Evolutionary conservation across 2,888 invertebrate species (phyloP).

Genomic region (Shargacucullia verbasci): DNA sequence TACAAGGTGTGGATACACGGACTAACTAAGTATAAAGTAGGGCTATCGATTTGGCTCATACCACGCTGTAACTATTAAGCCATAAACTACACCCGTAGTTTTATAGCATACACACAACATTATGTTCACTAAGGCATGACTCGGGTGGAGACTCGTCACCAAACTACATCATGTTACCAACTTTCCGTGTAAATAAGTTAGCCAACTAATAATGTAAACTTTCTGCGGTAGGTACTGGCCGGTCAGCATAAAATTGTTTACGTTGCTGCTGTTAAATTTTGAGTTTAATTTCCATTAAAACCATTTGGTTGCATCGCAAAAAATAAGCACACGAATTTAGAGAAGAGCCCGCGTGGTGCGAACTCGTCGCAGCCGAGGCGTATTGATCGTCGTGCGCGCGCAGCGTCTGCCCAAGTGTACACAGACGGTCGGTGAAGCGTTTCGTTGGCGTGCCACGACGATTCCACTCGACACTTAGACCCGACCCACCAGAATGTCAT

Average conservation of each 20-base stretch:
- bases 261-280: slow-evolving; percentile 59
- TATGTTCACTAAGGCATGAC: slow-evolving; percentile 46
- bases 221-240: slow-evolving; percentile 38
- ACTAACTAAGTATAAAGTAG: slow-evolving; percentile 66
- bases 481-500: slow-evolving; percentile 77
- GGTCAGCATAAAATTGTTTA: slow-evolving; percentile 62
- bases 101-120: slow-evolving; percentile 45
- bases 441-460: slow-evolving; percentile 78
- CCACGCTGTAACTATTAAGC: slow-evolving; percentile 56
- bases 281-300: slow-evolving; percentile 69
- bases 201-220: slow-evolving; percentile 50
- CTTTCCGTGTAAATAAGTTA: slow-evolving; percentile 63
- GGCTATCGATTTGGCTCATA: slow-evolving; percentile 67
- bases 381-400: slow-evolving; percentile 88
- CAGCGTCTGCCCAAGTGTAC: slow-evolving; percentile 82
- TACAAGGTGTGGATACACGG: slow-evolving; percentile 52
- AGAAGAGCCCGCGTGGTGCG: slow-evolving; percentile 79
- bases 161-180: slow-evolving; percentile 57
- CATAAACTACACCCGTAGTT: slow-evolving; percentile 55
- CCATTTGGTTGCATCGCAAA: slow-evolving; percentile 71
- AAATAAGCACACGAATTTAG: slow-evolving; percentile 82
- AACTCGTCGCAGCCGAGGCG: slow-evolving; percentile 79
- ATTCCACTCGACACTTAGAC: slow-evolving; percentile 80
- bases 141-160: slow-evolving; percentile 48
- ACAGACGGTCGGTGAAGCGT: slow-evolving; percentile 81